Base-by-base conservation (phyloP, 1,140 invertebrate genomes). In the Drosophila seguyi region DNA sequence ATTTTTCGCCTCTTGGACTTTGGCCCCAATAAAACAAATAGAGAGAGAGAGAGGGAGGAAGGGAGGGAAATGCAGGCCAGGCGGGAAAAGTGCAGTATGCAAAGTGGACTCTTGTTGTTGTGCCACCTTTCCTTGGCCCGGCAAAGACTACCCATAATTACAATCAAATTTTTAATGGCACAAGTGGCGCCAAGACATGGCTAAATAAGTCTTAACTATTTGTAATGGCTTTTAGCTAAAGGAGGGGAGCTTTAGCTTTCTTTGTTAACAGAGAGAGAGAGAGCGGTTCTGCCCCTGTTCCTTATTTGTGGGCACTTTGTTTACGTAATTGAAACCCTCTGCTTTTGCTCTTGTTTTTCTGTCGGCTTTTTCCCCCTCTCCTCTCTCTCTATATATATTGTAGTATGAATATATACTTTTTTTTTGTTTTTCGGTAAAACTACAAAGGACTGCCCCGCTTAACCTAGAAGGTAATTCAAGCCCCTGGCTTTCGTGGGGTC, bases 381-480 rank as follows among this genome's bases (percentile, higher is more conserved):
- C n/a, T 45, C 59, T 66, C 31, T 38, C 8, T 8, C 0, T 11
- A 4, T 22, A 36, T 27, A 29, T 29, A 18, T n/a, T n/a, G n/a
- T n/a, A n/a, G 1, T 13, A 44, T 11, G 11, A 16, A 25, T 6
- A n/a, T 45, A 14, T 29, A 7, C 11, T 16, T 53, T 53, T 29
- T 16, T 53, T 53, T 38, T 55, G 38, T 38, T 83, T 85, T 87
- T 88, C 68, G 84, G 84, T 84, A 53, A 25, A 87, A 88, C 62
- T 76, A 87, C 84, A 87, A 87, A 87, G 84, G 84, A 87, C 20
- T n/a, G n/a, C 62, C 36, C 42, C 68, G n/a, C 31, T 53, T 53
- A 42, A 47, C 60, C 79, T 85, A 86, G 82, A 57, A 57, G 75
- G 83, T 86, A 86, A 86, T 86, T 86, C 67, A 86, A 86, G 80